Evolutionary conservation across 2,888 invertebrate genomes (phyloP).

Genomic region (Acrobasis repandana): DNA sequence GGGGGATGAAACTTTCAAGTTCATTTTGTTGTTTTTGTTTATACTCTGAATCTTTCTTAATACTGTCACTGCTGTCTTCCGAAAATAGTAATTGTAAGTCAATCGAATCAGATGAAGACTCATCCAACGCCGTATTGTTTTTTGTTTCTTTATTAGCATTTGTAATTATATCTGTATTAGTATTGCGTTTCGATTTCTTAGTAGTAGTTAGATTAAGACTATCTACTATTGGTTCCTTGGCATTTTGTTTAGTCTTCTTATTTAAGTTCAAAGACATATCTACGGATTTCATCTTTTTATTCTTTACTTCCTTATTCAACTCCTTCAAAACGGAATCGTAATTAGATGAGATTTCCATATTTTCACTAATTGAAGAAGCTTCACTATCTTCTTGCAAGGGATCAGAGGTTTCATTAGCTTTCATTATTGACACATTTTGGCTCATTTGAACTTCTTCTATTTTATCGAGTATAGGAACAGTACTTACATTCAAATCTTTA

Average conservation of each 20-base stretch:
- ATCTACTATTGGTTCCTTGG: slow-evolving; percentile 55
- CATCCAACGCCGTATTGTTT: slow-evolving; percentile 35
- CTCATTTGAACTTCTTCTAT: slow-evolving; percentile 55
- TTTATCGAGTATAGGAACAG: slow-evolving; percentile 51
- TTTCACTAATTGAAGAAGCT: slow-evolving; percentile 56
- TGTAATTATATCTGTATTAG: slow-evolving; percentile 28
- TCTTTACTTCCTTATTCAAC: slow-evolving; percentile 51
- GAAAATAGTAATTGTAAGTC: slow-evolving; percentile 66
- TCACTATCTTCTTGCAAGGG: slow-evolving; percentile 53
- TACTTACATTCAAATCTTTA: slow-evolving; percentile 52
- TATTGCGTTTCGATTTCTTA: slow-evolving; percentile 45
- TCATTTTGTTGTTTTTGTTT: slow-evolving; percentile 29
- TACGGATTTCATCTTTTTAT: slow-evolving; percentile 40
- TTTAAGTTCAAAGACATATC: slow-evolving; percentile 61
- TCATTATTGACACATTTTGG: slow-evolving; percentile 48
- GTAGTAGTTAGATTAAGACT: slow-evolving; percentile 64
- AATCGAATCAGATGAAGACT: slow-evolving; percentile 60
- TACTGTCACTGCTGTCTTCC: slow-evolving; percentile 64
- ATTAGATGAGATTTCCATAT: slow-evolving; percentile 63
- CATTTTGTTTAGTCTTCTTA: slow-evolving; percentile 51
- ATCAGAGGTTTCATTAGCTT: slow-evolving; percentile 52
- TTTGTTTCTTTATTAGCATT: slow-evolving; percentile 27
- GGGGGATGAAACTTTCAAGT: slow-evolving; percentile 51
- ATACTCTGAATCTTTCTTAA: slow-evolving; percentile 30
- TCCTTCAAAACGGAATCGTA: slow-evolving; percentile 63